Percentiles rank a stretch among this genome's conserved stretches.
Conservation (phyloP, 2,888 invertebrate species). For the Agrotis puta region DNA sequence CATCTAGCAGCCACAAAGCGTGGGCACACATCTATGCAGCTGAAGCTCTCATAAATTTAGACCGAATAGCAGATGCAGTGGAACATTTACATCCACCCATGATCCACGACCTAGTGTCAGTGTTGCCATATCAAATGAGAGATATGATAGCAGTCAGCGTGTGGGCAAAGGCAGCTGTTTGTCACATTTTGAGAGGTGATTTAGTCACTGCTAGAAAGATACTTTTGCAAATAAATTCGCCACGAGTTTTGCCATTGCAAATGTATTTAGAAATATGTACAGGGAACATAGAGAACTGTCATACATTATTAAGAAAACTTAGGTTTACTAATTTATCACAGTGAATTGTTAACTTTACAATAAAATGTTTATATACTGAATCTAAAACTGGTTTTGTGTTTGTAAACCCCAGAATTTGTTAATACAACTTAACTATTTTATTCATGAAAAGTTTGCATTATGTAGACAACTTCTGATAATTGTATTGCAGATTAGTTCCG, state of each 20-base stretch:
- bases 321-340: slow-evolving; percentile 77
- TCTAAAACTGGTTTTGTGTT: slow-evolving; percentile 26
- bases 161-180: slow-evolving; percentile 90
- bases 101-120: slow-evolving; percentile 89
- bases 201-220: slow-evolving; percentile 87
- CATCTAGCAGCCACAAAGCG: slow-evolving; percentile 91
- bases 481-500: too few relatives aligned
- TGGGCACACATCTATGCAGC: slow-evolving; percentile 97
- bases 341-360: slow-evolving; percentile 64
- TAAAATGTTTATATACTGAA: slow-evolving; percentile 56
- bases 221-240: slow-evolving; percentile 87
- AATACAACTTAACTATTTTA: neutral
- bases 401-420: neutral
- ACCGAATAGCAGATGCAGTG: slow-evolving; percentile 95
- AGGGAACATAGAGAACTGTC: slow-evolving; percentile 89
- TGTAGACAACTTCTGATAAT: too few relatives aligned
- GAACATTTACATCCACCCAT: slow-evolving; percentile 95
- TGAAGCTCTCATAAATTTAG: slow-evolving; percentile 95
- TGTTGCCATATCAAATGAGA: slow-evolving; percentile 84
- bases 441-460: too few relatives aligned
- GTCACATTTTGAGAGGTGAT: slow-evolving; percentile 87
- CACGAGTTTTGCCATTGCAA: slow-evolving; percentile 87
- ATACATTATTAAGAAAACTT: slow-evolving; percentile 85
- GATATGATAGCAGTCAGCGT: slow-evolving; percentile 88
- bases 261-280: slow-evolving; percentile 91